Evolutionary conservation across 2,113 vertebrate genomes (phyloP).

Genomic region (Bufo gargarizans): DNA sequence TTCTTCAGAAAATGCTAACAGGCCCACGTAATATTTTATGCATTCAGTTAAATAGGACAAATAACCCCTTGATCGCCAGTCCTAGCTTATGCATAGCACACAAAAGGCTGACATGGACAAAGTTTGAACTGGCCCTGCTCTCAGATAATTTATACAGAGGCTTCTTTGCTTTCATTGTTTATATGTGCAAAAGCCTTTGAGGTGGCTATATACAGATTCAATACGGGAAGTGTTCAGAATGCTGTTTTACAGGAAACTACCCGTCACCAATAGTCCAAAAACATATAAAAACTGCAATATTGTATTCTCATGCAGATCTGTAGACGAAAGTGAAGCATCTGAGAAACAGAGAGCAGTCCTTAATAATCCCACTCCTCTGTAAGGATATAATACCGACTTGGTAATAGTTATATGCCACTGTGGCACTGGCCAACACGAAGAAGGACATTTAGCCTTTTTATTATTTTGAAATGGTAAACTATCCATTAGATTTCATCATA

Average conservation of each 20-base stretch:
- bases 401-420: conserved; percentile 52
- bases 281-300: background rate
- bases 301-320: background rate
- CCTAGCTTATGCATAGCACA: background rate
- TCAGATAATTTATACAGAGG: conserved; percentile 25
- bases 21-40: background rate
- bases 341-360: background rate
- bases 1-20: background rate
- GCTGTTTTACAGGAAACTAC: background rate
- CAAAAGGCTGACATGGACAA: conserved; percentile 1
- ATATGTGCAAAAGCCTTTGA: conserved; percentile 14
- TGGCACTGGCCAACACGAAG: conserved; percentile 48
- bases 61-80: background rate
- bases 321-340: background rate
- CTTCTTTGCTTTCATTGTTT: conserved; percentile 8
- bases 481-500: conserved; percentile 99
- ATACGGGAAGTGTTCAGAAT: background rate
- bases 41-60: background rate
- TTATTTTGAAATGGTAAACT: conserved; percentile 89
- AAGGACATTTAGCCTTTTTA: conserved; percentile 72
- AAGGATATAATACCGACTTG: conserved; percentile 12
- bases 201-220: background rate
- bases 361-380: background rate
- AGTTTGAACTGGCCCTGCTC: background rate
- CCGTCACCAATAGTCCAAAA: background rate